Base-by-base conservation (phyloP, 1,140 invertebrate genomes). In the Zophobas atratus region DNA sequence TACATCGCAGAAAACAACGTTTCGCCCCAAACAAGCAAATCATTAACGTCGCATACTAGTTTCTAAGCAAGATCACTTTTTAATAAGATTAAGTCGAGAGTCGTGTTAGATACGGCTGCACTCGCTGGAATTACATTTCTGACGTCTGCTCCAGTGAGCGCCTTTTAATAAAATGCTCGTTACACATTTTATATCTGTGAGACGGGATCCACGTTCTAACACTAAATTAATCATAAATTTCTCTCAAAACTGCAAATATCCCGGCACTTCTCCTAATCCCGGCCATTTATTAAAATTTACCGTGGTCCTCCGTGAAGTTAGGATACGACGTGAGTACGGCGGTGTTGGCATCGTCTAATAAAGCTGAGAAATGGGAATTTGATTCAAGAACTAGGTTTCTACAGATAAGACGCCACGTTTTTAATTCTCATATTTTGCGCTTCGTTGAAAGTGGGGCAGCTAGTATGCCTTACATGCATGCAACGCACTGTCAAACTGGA, bases 161-260 rank as follows among this genome's bases (percentile, higher is more conserved):
- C 39, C 60, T 67, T 67, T 67, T 67, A 67, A 67, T 67, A 67
- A 67, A 67, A 67, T 67, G 60, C 60, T 67, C 60, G 60, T 67
- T 67, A 67, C 60, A 67, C 60, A 67, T 67, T 67, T 67, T 67
- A 67, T 67, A 67, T 60, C 56, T 67, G 60, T 43, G 20, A 41
- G 39, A 67, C 39, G 38, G 33, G 60, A 67, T n/a, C 39, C 39
- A 41, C 60, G 39, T 67, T 39, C 39, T 67, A 20, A n/a, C 60
- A 67, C 60, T 36, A 67, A 67, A 67, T 67, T 67, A 67, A 67
- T 43, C 60, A 67, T 67, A 67, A 67, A 67, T 67, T 67, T 67
- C 60, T 67, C 60, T 41, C 20, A 32, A 5, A 67, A 67, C 60
- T 67, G 60, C 60, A 67, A 67, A 67, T 67, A 43, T 67, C 39